Conservation (phyloP, 2,113 vertebrate species). For the Oncorhynchus clarkii region DNA sequence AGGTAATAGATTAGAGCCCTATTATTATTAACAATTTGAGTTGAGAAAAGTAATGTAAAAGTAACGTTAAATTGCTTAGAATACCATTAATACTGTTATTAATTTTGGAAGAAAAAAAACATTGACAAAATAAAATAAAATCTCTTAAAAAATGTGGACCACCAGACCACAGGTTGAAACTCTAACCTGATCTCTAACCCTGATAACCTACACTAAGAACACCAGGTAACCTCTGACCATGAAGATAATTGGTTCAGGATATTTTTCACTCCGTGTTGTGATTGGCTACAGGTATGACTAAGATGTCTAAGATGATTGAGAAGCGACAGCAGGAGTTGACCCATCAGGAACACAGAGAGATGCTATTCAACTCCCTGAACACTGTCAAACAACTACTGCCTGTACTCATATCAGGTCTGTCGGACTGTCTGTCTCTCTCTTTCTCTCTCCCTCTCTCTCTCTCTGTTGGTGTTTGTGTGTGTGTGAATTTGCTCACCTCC, state of each 20-base stretch:
- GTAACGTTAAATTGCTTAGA: too few species aligned
- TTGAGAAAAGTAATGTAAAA: too few species aligned
- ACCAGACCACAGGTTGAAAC: too few species aligned
- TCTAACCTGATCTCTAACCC: slow-evolving; percentile 29
- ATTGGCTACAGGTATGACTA: slow-evolving; percentile 86
- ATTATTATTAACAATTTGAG: too few species aligned
- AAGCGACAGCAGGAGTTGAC: slow-evolving; percentile 96
- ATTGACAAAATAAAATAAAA: too few species aligned
- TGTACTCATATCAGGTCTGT: slow-evolving; percentile 94
- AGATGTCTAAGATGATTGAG: slow-evolving; percentile 99
- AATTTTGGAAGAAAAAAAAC: too few species aligned
- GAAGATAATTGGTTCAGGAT: too few species aligned
- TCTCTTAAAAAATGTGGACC: too few species aligned
- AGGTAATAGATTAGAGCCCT: too few species aligned
- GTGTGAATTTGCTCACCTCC: slow-evolving; percentile 79
- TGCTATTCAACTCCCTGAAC: slow-evolving; percentile 95
- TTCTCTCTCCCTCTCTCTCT: slow-evolving; percentile 50
- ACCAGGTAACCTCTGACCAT: slow-evolving; percentile 76
- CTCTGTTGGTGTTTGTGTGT: slow-evolving; percentile 66
- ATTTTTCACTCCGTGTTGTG: neutral
- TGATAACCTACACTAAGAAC: slow-evolving; percentile 99
- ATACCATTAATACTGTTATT: too few species aligned
- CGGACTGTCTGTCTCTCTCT: slow-evolving; percentile 69
- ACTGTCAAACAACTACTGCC: slow-evolving; percentile 93
- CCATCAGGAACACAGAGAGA: slow-evolving; percentile 93